These are phyloP conservation scores for Suricata suricatta DNA, from an alignment of 2,113 vertebrate species.

Conservation along the genomic window DNA sequence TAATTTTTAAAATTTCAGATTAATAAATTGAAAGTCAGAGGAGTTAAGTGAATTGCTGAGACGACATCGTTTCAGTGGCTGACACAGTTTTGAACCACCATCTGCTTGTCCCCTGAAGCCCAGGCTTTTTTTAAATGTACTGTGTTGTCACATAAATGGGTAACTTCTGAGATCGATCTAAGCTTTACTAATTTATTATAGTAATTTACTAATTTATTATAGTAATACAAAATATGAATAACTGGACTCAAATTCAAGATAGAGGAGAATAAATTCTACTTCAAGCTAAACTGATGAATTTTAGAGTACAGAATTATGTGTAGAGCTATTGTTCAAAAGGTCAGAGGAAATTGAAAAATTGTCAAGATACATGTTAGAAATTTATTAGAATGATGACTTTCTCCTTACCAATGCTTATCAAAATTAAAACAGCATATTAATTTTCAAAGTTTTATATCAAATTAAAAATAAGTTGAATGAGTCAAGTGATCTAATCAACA, in stretches of 20 bases:
- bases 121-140: not conserved
- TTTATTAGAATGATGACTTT: slow-evolving; percentile 71
- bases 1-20: slow-evolving; percentile 9
- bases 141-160: not conserved
- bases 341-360: slow-evolving; percentile 75
- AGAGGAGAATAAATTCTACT: slow-evolving; percentile 70
- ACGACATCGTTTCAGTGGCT: not conserved
- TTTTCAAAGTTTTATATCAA: slow-evolving; percentile 62
- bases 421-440: slow-evolving; percentile 68
- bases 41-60: not conserved
- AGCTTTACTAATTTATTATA: not conserved
- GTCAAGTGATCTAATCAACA: slow-evolving; percentile 51
- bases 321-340: slow-evolving; percentile 72
- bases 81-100: not conserved
- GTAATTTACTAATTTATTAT: slow-evolving; percentile 46
- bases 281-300: slow-evolving; percentile 60
- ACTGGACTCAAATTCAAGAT: slow-evolving; percentile 60
- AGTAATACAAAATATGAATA: slow-evolving; percentile 5
- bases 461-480: slow-evolving; percentile 58
- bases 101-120: not conserved
- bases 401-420: slow-evolving; percentile 65
- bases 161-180: not conserved
- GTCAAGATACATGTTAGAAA: slow-evolving; percentile 69
- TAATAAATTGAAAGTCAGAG: not conserved
- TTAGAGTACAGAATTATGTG: slow-evolving; percentile 56